phyloP scores from a whole-genome alignment of 2,797 vertebrate species.

The Podargus strigoides region DNA sequence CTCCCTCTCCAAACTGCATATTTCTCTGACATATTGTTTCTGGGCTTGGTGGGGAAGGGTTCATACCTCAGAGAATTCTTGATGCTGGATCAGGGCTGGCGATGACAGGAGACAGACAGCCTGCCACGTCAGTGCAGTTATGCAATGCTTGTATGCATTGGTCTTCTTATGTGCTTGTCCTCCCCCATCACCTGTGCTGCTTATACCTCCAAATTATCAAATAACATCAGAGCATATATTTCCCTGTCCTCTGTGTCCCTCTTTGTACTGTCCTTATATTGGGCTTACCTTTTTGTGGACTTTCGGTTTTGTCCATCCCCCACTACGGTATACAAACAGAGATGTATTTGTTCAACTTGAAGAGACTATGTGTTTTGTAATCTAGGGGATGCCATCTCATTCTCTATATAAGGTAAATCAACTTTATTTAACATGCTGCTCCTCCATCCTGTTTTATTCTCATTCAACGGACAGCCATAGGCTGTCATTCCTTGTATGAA shows the following conservation, averaged over 20 bases:
- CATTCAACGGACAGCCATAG: not conserved
- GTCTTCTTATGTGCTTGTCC: not conserved
- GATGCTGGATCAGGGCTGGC: not conserved
- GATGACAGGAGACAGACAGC: not conserved
- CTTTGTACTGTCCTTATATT: not conserved
- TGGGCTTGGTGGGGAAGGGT: not conserved
- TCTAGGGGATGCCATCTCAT: not conserved
- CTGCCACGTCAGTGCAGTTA: not conserved
- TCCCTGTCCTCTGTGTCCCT: not conserved
- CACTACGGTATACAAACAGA: not conserved
- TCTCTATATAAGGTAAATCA: not conserved
- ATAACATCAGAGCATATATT: not conserved
- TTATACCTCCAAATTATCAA: not conserved
- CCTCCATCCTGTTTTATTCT: not conserved
- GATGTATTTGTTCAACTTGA: not conserved
- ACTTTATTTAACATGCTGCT: not conserved
- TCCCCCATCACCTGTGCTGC: not conserved
- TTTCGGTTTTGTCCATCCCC: not conserved
- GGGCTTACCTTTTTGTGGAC: not conserved
- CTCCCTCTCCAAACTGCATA: not conserved
- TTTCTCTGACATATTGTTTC: not conserved
- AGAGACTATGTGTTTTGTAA: not conserved
- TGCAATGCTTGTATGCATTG: rapidly evolving
- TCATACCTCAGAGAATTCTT: not conserved
- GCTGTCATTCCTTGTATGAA: not conserved